Conservation (phyloP, 2,113 vertebrate genomes). For the Lichenostomus cassidix region DNA sequence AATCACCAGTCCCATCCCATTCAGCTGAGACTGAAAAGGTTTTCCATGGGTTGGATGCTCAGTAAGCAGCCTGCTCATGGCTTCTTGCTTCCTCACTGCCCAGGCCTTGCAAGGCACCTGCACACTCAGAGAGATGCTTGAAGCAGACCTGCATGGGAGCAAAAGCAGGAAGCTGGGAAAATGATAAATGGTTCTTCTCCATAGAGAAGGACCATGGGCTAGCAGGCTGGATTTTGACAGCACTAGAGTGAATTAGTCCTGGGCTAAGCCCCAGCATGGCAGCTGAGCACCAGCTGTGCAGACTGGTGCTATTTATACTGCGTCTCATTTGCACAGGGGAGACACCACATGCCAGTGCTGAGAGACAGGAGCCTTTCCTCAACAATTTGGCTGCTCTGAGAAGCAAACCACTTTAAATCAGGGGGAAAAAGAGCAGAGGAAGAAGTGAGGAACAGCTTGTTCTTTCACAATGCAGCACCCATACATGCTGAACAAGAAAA, state of each 20-base stretch:
- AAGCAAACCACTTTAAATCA: neutral
- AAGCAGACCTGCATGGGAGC: neutral
- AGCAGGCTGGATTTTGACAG: neutral
- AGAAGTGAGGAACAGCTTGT: neutral
- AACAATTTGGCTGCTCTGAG: neutral
- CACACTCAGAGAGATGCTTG: rapidly evolving
- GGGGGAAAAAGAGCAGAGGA: neutral
- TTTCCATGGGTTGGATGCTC: neutral
- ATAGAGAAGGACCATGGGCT: neutral
- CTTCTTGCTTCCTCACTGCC: neutral
- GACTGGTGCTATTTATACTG: neutral
- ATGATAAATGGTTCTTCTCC: neutral
- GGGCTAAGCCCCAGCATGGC: neutral
- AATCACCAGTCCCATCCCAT: neutral
- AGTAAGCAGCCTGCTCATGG: neutral
- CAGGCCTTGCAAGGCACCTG: neutral
- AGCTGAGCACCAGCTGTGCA: neutral
- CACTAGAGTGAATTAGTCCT: neutral
- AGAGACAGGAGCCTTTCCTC: neutral
- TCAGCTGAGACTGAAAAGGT: neutral
- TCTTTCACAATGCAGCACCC: neutral
- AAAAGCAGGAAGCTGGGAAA: neutral
- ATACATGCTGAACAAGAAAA: neutral
- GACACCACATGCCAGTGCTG: rapidly evolving
- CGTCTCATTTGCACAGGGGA: neutral